Conservation (phyloP, 1,140 invertebrate species). For the Pseudachorutes palmiensis region DNA sequence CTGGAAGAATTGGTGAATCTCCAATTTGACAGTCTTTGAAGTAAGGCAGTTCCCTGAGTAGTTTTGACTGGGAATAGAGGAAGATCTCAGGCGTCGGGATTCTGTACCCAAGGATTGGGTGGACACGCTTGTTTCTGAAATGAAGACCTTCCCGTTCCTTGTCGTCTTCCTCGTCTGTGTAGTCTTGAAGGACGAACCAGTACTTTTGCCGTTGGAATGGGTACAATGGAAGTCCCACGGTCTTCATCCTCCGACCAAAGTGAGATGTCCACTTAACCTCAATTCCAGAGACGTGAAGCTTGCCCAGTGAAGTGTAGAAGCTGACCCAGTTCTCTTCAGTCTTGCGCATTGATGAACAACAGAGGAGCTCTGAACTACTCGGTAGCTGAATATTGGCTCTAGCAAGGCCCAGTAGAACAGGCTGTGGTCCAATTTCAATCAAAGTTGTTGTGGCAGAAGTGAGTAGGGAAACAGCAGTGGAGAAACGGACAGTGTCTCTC, state of each 20-base stretch:
- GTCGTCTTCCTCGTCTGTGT: not conserved
- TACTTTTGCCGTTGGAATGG: conserved; percentile 1
- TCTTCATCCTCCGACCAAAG: not conserved
- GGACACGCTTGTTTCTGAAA: not conserved
- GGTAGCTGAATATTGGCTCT: not conserved
- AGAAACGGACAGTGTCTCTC: conserved; percentile 4
- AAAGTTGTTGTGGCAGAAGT: not conserved
- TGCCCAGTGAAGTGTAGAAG: not conserved
- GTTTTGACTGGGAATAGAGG: not conserved
- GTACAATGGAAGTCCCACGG: not conserved
- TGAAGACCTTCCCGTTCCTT: not conserved
- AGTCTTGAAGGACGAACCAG: not conserved
- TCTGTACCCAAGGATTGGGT: not conserved
- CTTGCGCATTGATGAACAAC: not conserved
- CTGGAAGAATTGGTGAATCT: not conserved
- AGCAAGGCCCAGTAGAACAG: conserved; percentile 5
- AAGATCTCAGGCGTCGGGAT: not conserved
- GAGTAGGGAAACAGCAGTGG: not conserved
- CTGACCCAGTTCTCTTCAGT: conserved; percentile 2
- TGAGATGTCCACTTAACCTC: not conserved
- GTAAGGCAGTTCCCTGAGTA: not conserved
- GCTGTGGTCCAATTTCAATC: conserved; percentile 14
- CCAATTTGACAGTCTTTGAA: not conserved
- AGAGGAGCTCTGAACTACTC: not conserved
- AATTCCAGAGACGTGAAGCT: not conserved